Percentiles rank a stretch among this genome's conserved stretches.
phyloP scores from a whole-genome alignment of 30 jellyfish, hydroid and myxozoan species.

The Turritopsis dohrnii region DNA sequence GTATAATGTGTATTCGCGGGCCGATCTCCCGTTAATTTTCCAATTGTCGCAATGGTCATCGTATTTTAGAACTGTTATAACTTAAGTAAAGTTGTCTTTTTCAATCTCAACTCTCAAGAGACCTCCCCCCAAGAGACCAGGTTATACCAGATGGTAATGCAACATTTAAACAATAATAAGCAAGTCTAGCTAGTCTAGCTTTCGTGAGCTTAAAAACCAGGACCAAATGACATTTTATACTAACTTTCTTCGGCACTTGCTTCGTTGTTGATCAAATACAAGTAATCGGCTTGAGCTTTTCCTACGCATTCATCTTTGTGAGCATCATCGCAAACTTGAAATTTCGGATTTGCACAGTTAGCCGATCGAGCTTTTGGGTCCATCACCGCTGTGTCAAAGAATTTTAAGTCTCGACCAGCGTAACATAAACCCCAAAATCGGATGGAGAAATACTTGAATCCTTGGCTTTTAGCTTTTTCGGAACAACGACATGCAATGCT shows the following conservation, averaged over 20 bases:
- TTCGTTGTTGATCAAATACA: background rate
- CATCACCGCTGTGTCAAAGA: conserved; percentile 12
- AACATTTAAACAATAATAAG: too few relatives aligned
- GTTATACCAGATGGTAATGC: too few relatives aligned
- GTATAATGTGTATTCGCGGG: too few relatives aligned
- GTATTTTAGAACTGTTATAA: too few relatives aligned
- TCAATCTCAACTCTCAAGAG: too few relatives aligned
- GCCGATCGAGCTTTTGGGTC: conserved; percentile 19
- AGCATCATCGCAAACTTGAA: conserved; percentile 44
- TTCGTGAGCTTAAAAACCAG: too few relatives aligned
- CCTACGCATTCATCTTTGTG: conserved; percentile 1
- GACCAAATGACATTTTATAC: too few relatives aligned
- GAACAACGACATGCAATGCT: conserved; percentile 45
- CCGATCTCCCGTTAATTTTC: too few relatives aligned
- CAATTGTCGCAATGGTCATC: too few relatives aligned
- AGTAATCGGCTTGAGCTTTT: background rate
- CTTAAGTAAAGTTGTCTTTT: too few relatives aligned
- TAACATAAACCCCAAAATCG: conserved; percentile 42
- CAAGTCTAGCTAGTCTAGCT: too few relatives aligned
- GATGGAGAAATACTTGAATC: conserved; percentile 25
- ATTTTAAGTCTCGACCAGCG: conserved; percentile 12
- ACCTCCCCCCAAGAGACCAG: too few relatives aligned
- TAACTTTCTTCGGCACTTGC: background rate
- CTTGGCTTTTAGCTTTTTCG: conserved; percentile 20
- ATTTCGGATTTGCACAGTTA: conserved; percentile 28